Conservation (phyloP, 2,113 vertebrate genomes). For the Odocoileus virginianus region DNA sequence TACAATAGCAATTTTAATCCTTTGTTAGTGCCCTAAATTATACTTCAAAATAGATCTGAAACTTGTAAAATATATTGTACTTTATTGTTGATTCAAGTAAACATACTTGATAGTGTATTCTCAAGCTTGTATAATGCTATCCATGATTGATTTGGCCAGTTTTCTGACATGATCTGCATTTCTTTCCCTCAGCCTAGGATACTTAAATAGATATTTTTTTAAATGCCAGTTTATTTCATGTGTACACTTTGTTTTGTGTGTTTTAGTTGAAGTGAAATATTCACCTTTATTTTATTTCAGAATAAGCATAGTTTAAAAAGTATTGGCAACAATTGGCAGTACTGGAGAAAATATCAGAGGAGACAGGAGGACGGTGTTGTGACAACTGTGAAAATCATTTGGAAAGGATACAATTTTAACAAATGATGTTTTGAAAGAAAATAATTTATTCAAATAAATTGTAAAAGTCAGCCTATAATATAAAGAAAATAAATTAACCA, state of each 20-base stretch:
- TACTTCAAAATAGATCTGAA: conserved; percentile 1
- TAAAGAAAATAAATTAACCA: not conserved
- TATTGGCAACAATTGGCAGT: not conserved
- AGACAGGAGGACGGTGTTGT: rapidly evolving
- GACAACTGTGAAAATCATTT: not conserved
- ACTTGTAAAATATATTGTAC: not conserved
- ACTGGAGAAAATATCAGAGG: not conserved
- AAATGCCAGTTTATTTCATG: not conserved
- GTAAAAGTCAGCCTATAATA: not conserved
- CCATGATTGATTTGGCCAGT: not conserved
- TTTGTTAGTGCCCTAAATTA: not conserved
- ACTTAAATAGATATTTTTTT: not conserved
- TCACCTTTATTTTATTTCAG: not conserved
- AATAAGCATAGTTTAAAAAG: conserved; percentile 1
- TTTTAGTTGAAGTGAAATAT: not conserved
- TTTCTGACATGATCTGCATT: not conserved
- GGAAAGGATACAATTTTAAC: not conserved
- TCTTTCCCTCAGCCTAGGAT: not conserved
- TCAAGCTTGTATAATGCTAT: not conserved
- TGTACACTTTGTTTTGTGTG: not conserved
- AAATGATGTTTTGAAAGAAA: not conserved
- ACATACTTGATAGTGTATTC: not conserved
- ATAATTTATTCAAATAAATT: not conserved
- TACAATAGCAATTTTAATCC: not conserved
- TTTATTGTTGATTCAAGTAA: not conserved